Evolutionary conservation across 37 sponge, comb jelly and placozoan genomes (phyloP).

Genomic region (Diacarnus erythraeanus): DNA sequence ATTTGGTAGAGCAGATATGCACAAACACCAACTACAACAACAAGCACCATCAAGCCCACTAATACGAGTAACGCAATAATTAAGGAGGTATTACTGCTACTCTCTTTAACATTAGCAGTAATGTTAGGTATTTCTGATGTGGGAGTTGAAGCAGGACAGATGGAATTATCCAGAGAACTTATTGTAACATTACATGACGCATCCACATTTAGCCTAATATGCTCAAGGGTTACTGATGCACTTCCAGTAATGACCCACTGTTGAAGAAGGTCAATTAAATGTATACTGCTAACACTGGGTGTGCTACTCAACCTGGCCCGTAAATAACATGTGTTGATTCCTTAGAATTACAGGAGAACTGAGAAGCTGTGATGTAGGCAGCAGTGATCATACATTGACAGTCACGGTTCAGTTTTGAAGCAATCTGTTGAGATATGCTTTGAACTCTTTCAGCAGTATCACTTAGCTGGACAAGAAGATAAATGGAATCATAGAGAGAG

Average conservation of each 20-base stretch:
- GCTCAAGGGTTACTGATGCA: neutral
- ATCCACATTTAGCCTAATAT: neutral
- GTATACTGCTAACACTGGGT: neutral
- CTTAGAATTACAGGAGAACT: constrained; percentile 1
- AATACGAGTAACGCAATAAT: neutral
- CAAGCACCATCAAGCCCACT: neutral
- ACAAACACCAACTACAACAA: neutral
- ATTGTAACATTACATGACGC: neutral
- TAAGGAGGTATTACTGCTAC: neutral
- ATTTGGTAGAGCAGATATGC: neutral
- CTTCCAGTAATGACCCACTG: constrained; percentile 3
- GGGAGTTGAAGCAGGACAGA: constrained; percentile 5
- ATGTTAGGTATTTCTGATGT: neutral
- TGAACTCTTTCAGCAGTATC: neutral
- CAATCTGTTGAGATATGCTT: neutral
- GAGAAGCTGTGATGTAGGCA: constrained; percentile 14
- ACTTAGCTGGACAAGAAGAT: neutral
- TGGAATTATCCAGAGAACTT: neutral
- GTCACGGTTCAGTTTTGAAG: neutral
- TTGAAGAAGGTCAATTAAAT: neutral
- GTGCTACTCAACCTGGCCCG: neutral
- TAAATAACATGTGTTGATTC: neutral
- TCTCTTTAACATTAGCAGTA: neutral
- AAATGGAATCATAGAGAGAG: neutral
- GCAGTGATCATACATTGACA: constrained; percentile 11